These are phyloP conservation scores for Onychomys torridus DNA, from an alignment of 2,797 vertebrate genomes.

Conservation along the genomic window DNA sequence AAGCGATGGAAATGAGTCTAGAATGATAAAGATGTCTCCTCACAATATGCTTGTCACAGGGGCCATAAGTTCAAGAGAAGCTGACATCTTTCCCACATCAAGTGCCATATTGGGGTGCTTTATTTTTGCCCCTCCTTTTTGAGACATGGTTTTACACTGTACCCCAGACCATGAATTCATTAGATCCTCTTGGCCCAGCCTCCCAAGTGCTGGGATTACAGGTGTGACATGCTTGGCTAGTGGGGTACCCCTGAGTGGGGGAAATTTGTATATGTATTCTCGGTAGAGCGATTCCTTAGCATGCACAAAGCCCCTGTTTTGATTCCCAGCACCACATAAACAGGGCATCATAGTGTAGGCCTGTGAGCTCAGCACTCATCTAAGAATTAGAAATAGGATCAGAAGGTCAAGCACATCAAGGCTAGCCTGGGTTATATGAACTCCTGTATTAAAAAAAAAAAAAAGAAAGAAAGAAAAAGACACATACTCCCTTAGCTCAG, in stretches of 20 bases:
- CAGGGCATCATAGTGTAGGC: neutral
- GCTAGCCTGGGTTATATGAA: neutral
- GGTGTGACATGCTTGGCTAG: neutral
- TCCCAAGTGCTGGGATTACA: neutral
- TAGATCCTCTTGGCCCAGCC: neutral
- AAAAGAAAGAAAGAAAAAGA: neutral
- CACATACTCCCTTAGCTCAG: neutral
- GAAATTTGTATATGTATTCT: too few relatives aligned
- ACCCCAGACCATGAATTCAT: neutral
- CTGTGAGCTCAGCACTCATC: neutral
- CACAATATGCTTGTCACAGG: neutral
- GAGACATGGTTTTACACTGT: neutral
- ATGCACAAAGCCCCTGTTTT: neutral
- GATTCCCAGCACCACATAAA: neutral
- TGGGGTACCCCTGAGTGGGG: neutral
- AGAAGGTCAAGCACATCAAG: neutral
- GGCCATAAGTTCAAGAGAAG: neutral
- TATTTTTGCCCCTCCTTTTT: neutral
- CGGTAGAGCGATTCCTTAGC: neutral
- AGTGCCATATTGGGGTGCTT: neutral
- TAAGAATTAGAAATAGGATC: neutral
- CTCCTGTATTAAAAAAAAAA: neutral
- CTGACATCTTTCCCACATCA: neutral
- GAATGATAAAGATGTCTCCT: neutral
- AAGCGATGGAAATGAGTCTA: neutral